Evolutionary conservation across 2,888 invertebrate genomes (phyloP).

Genomic region (Lottia scabra): DNA sequence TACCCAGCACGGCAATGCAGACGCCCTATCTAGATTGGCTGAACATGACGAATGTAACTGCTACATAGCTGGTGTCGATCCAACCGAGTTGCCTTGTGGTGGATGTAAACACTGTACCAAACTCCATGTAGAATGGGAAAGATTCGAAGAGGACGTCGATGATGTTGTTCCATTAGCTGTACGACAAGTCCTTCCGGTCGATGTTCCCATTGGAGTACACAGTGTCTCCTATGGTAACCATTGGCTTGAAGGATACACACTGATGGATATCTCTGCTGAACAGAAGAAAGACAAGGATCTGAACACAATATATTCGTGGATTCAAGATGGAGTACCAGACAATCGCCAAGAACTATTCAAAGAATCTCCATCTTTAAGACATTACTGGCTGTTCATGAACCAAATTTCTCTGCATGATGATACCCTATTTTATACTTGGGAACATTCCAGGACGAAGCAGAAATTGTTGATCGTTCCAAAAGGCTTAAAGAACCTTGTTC

Average conservation of each 20-base stretch:
- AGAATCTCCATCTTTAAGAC: neutral
- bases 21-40: constrained; percentile 9
- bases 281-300: neutral
- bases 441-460: neutral
- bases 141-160: neutral
- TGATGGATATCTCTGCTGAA: too few species aligned
- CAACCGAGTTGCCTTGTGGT: neutral
- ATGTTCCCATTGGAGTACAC: too few species aligned
- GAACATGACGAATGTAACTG: neutral
- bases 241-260: too few species aligned
- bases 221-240: too few species aligned
- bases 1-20: constrained; percentile 17
- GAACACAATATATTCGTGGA: neutral
- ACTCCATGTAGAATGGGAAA: neutral
- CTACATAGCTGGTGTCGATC: neutral
- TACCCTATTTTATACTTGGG: neutral
- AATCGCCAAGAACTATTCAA: neutral
- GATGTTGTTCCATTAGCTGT: constrained; percentile 3
- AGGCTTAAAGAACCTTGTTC: neutral
- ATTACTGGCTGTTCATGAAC: neutral
- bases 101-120: constrained; percentile 5
- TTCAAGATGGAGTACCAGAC: neutral
- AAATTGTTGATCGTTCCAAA: neutral
- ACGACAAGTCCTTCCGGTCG: neutral
- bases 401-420: neutral